phyloP scores from a whole-genome alignment of 2,113 vertebrate species.

The Epinephelus lanceolatus region DNA sequence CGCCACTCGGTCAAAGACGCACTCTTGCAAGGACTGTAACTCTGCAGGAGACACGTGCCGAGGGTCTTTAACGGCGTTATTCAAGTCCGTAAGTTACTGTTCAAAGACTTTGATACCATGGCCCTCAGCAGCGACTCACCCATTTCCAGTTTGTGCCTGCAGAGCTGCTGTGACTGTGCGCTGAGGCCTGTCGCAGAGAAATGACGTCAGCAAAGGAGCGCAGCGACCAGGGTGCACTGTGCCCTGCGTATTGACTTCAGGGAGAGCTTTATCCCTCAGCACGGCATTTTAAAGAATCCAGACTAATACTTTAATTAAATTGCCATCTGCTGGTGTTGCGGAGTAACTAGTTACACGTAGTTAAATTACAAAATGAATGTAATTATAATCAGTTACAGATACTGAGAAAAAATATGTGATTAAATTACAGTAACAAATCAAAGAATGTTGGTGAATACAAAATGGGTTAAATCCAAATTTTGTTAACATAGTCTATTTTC shows the following conservation, averaged over 20 bases:
- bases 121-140: conserved; percentile 38
- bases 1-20: background rate
- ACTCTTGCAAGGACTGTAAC: background rate
- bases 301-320: too few relatives aligned
- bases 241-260: background rate
- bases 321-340: too few relatives aligned
- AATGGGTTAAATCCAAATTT: too few relatives aligned
- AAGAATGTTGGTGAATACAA: too few relatives aligned
- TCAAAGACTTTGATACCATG: background rate
- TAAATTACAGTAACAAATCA: background rate
- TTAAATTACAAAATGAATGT: too few relatives aligned
- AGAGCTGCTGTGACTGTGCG: background rate
- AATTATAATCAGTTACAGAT: too few relatives aligned
- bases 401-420: too few relatives aligned
- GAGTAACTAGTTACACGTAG: too few relatives aligned
- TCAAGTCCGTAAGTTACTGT: background rate
- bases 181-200: conserved; percentile 65
- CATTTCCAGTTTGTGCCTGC: conserved; percentile 39
- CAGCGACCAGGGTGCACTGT: rapidly evolving
- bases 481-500: too few relatives aligned
- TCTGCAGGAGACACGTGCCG: background rate
- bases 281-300: background rate
- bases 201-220: conserved; percentile 29
- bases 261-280: background rate
- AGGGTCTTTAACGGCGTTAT: background rate